Conservation (phyloP, 2,113 vertebrate species). For the Tyto alba region DNA sequence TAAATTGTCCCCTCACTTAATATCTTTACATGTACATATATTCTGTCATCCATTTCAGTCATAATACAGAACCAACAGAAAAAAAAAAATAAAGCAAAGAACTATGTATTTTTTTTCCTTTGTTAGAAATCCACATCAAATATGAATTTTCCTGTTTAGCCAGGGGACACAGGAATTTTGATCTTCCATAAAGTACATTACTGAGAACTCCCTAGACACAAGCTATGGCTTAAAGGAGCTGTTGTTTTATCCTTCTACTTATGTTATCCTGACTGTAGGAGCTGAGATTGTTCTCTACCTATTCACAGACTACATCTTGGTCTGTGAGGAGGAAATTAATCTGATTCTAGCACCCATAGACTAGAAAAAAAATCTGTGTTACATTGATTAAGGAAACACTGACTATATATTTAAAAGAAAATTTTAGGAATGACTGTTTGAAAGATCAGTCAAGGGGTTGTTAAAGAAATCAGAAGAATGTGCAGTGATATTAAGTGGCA, state of each 20-base stretch:
- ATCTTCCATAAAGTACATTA: neutral
- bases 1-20: neutral
- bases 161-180: neutral
- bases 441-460: neutral
- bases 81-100: neutral
- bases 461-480: neutral
- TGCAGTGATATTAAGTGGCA: neutral
- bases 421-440: neutral
- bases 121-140: neutral
- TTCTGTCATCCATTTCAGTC: neutral
- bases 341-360: neutral
- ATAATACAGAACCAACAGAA: neutral
- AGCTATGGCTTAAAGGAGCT: neutral
- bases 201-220: neutral
- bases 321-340: neutral
- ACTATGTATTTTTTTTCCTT: neutral
- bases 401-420: neutral
- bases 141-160: neutral
- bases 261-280: neutral
- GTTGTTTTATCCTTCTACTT: neutral
- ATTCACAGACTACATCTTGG: neutral
- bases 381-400: accelerated
- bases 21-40: neutral
- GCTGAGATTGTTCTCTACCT: neutral
- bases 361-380: neutral